Conservation (phyloP, 1,140 invertebrate genomes). For the Philopotamus ludificatus region DNA sequence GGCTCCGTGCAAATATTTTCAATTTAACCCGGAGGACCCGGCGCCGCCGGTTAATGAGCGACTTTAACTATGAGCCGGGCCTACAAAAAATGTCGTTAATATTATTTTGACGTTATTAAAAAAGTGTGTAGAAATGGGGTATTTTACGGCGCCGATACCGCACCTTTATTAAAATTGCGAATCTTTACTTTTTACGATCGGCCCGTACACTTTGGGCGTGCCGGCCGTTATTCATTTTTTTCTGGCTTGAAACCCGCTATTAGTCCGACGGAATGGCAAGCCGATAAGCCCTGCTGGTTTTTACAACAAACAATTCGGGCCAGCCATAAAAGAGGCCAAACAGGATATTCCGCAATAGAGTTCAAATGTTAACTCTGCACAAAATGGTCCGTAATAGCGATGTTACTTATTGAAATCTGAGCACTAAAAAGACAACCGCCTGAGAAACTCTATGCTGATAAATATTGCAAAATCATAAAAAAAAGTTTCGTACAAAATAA, state of each 20-base stretch:
- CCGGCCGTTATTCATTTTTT: conserved; percentile 16
- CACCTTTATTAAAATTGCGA: conserved; percentile 12
- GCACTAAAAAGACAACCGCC: background rate
- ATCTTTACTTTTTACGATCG: conserved; percentile 7
- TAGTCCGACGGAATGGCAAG: conserved; percentile 12
- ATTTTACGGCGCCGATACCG: background rate
- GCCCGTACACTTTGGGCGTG: background rate
- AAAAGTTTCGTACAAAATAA: background rate
- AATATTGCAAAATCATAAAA: background rate
- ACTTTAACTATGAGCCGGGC: too few relatives aligned
- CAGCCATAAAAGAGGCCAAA: background rate
- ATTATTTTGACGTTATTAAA: too few relatives aligned
- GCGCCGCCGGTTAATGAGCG: too few relatives aligned
- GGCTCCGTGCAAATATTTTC: too few relatives aligned
- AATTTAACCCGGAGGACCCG: too few relatives aligned
- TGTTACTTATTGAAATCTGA: background rate
- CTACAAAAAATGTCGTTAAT: too few relatives aligned
- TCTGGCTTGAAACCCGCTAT: conserved; percentile 5
- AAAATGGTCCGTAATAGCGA: background rate
- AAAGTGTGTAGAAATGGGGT: too few relatives aligned
- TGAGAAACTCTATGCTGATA: background rate
- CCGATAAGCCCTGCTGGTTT: conserved; percentile 13
- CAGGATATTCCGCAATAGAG: background rate
- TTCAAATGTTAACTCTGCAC: background rate
- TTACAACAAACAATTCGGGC: conserved; percentile 1